Conservation (phyloP, 2,113 vertebrate species). For the Apodemus sylvaticus region DNA sequence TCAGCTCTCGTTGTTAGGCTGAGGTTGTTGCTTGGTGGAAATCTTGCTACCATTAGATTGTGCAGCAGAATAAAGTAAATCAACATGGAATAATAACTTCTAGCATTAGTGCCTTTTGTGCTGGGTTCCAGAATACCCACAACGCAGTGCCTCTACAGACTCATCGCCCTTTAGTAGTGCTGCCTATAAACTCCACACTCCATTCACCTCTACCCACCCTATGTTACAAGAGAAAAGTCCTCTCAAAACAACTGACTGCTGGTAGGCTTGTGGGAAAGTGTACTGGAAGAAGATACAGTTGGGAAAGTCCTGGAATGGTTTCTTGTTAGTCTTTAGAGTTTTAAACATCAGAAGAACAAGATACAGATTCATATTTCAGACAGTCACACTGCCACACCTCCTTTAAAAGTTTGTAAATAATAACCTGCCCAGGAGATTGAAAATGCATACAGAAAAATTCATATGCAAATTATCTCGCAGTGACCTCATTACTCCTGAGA, state of each 20-base stretch:
- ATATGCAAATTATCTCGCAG: background rate
- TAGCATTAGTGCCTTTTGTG: background rate
- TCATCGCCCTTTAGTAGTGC: background rate
- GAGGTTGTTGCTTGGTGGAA: background rate
- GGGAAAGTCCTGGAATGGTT: background rate
- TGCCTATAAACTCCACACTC: background rate
- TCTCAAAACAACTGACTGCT: background rate
- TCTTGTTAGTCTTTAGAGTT: background rate
- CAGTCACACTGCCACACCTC: background rate
- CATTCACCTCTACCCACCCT: background rate
- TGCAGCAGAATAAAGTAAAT: background rate
- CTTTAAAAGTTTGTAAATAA: background rate
- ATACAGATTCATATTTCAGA: background rate
- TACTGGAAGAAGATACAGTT: background rate
- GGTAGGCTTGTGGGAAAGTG: background rate
- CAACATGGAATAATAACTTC: background rate
- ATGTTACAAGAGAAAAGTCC: background rate
- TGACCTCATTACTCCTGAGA: background rate
- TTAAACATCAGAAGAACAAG: background rate
- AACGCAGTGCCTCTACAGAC: background rate
- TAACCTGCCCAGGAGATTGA: background rate
- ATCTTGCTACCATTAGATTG: background rate
- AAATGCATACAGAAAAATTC: conserved; percentile 30
- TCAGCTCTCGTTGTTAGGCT: background rate
- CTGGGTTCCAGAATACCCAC: background rate